Base-by-base conservation (phyloP, 37 sponge, comb jelly and placozoan species). In the Mnemiopsis leidyi region DNA sequence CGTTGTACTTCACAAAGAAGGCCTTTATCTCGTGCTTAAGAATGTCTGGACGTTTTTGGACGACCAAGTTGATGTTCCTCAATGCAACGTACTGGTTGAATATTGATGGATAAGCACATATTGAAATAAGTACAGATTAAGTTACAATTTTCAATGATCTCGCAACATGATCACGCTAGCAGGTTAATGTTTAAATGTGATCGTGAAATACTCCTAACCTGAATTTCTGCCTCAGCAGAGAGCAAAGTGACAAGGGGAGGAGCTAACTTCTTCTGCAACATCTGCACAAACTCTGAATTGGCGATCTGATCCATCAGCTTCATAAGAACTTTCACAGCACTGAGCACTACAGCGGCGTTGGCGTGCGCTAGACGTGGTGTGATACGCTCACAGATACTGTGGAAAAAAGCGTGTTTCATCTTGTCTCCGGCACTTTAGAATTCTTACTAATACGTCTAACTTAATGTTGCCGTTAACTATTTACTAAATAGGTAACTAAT, bases 1-100 rank as follows among this genome's bases (percentile, higher is more conserved):
- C 99, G 69, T 98, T 98, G 94, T 98, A 98, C 93, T 98, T 98
- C 68, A 98, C 99, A 93, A 97, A 98, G 97, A 98, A 98, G 28
- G 97, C 99, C 93, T 98, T 98, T 71, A 98, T 97, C 93, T 98
- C 99, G 29, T 97, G 95, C 71, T 93, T 94, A 92, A 98, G 88
- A 35, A 98, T 96, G 37, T 97, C 97, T 0, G 99, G 94, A 97
- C 98, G 93, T 68, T 97, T 97, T 94, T 98, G 99, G 23, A 98
- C 99, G 68, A 98, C 94, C 26, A 98, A 95, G 93, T 97, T 97
- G 94, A 98, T 98, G 94, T 98, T 98, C 68, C 99, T 85, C 92
- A 98, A 93, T 5, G 99, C 96, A 24, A 98, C 99, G 94, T 96
- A 98, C 96, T 98, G 99, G n/a, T n/a, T n/a, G n/a, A n/a, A n/a